phyloP scores from a whole-genome alignment of 2,888 invertebrate species.

The Synergus japonicus region DNA sequence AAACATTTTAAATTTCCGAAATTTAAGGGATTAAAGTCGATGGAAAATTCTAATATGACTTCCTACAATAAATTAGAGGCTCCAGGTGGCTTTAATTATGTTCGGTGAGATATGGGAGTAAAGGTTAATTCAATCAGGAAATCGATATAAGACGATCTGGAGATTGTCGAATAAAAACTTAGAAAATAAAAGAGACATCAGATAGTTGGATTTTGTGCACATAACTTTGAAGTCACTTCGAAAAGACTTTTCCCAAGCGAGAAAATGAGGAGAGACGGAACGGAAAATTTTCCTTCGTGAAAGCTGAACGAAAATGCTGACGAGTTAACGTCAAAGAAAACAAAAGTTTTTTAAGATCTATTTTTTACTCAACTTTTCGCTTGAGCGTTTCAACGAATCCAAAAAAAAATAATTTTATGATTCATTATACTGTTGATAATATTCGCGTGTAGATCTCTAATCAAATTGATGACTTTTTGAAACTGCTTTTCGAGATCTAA shows the following conservation, averaged over 20 bases:
- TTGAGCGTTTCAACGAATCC: too few relatives aligned
- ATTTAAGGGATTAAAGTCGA: background rate
- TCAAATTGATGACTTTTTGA: constrained; percentile 20
- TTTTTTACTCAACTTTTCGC: background rate
- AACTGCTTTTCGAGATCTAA: background rate
- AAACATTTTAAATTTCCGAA: too few relatives aligned
- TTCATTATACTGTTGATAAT: background rate
- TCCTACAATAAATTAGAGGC: background rate
- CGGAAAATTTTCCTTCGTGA: background rate
- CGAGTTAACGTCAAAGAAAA: background rate
- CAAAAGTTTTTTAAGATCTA: background rate
- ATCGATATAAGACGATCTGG: background rate
- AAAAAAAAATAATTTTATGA: too few relatives aligned
- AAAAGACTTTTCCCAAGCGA: background rate
- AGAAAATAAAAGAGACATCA: background rate
- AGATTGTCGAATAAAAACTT: background rate
- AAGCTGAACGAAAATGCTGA: background rate
- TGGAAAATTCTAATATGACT: constrained; percentile 3
- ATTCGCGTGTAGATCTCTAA: too few relatives aligned
- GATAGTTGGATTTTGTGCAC: background rate
- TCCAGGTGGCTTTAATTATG: constrained; percentile 16
- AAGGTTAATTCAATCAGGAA: constrained; percentile 9
- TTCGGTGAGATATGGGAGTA: background rate
- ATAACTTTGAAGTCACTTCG: background rate
- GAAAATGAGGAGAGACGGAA: background rate